A percentile compares a stretch with the other conserved stretches of the same genome.
These are phyloP conservation scores for Madoqua kirkii DNA, from an alignment of 2,113 vertebrate species.

Conservation along the genomic window DNA sequence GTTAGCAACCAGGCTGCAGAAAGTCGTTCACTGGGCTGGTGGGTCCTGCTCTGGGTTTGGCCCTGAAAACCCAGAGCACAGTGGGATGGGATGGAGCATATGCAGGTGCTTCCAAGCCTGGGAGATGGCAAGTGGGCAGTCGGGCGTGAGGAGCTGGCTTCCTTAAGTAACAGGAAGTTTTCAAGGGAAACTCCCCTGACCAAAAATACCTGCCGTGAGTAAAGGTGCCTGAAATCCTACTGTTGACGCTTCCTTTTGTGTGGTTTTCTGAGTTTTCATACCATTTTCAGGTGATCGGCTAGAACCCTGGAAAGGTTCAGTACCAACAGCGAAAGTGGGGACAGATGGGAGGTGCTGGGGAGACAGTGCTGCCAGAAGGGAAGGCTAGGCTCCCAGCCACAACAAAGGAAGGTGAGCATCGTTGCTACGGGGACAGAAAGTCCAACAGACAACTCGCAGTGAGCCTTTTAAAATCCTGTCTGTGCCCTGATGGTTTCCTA, in stretches of 20 bases:
- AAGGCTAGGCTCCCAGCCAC: background rate
- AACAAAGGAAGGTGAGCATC: background rate
- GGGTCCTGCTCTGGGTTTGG: background rate
- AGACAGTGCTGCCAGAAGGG: background rate
- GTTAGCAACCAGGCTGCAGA: background rate
- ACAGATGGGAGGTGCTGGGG: background rate
- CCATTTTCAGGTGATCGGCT: background rate
- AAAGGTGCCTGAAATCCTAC: conserved; percentile 60
- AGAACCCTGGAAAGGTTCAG: background rate
- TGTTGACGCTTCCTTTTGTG: background rate
- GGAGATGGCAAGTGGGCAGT: background rate
- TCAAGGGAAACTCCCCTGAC: background rate
- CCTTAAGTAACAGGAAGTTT: background rate
- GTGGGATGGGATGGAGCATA: background rate
- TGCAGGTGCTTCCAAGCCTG: background rate
- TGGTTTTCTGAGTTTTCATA: background rate
- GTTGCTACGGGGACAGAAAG: background rate
- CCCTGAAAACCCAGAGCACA: background rate
- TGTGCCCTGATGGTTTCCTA: background rate
- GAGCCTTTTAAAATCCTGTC: background rate
- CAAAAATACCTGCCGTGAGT: conserved; percentile 13
- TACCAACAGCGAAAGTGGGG: background rate
- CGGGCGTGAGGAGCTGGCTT: background rate
- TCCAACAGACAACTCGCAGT: background rate
- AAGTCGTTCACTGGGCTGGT: background rate